phyloP scores from a whole-genome alignment of 2,797 vertebrate genomes.

The Acanthornis magna region DNA sequence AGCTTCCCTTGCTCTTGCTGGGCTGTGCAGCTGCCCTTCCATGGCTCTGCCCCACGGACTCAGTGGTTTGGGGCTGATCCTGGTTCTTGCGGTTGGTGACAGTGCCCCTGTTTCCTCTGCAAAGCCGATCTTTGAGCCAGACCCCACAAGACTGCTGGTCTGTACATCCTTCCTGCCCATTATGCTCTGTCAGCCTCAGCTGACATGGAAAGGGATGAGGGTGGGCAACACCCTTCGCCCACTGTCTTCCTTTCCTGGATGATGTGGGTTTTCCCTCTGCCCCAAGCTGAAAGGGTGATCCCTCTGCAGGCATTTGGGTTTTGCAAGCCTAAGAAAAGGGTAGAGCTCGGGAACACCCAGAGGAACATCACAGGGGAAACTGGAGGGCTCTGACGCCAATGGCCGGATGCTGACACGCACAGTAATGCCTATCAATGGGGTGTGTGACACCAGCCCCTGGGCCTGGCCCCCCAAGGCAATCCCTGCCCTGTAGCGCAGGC shows the following conservation, averaged over 20 bases:
- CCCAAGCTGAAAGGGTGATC: neutral
- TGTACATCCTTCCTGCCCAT: neutral
- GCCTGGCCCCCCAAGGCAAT: neutral
- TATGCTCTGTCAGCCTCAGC: constrained; percentile 11
- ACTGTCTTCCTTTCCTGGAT: neutral
- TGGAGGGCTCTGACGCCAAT: neutral
- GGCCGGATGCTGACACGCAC: neutral
- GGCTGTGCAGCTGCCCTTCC: neutral
- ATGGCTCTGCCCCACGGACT: neutral
- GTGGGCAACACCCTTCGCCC: neutral
- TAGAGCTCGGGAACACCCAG: accelerated
- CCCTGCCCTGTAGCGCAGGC: neutral
- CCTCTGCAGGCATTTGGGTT: neutral
- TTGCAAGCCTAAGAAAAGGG: neutral
- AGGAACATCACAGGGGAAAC: neutral
- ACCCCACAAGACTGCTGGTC: neutral
- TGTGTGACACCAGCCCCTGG: neutral
- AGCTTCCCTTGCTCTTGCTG: neutral
- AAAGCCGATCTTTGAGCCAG: neutral
- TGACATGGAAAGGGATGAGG: neutral
- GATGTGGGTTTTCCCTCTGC: neutral
- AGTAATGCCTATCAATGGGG: accelerated
- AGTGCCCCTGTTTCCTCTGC: neutral
- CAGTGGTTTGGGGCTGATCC: neutral
- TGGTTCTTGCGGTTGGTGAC: neutral